Conservation (phyloP, 2,797 vertebrate species). For the Sebastes itinus region DNA sequence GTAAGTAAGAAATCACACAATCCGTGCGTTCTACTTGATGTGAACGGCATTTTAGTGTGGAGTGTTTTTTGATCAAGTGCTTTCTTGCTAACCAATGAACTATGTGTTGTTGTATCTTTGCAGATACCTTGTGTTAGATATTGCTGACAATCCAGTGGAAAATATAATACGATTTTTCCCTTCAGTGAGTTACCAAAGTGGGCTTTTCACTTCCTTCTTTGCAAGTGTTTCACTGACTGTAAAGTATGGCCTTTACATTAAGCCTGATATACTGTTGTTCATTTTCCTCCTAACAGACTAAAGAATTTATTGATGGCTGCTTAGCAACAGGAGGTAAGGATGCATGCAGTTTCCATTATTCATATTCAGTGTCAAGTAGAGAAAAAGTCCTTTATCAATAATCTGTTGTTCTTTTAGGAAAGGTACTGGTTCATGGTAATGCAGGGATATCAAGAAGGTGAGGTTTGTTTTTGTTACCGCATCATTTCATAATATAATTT, state of each 20-base stretch:
- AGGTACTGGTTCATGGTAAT: slow-evolving; percentile 98
- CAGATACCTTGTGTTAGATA: slow-evolving; percentile 99
- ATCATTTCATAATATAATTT: not conserved
- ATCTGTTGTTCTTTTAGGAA: slow-evolving; percentile 80
- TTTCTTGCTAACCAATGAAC: not conserved
- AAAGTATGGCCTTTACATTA: not conserved
- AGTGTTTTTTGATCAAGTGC: not conserved
- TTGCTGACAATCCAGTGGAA: slow-evolving; percentile 99
- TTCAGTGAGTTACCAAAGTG: slow-evolving; percentile 83
- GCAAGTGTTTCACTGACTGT: not conserved
- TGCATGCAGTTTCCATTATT: not conserved
- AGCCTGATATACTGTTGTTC: not conserved
- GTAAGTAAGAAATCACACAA: slow-evolving; percentile 75
- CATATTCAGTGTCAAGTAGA: not conserved
- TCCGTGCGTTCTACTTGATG: not conserved
- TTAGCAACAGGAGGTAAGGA: slow-evolving; percentile 94
- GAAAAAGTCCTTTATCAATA: not conserved
- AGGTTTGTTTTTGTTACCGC: not conserved
- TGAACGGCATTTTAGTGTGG: not conserved
- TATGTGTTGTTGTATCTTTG: slow-evolving; percentile 26
- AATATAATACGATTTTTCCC: slow-evolving; percentile 98
- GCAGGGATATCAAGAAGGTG: slow-evolving; percentile 99
- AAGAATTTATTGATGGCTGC: slow-evolving; percentile 99
- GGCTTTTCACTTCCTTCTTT: not conserved
- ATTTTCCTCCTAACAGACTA: slow-evolving; percentile 84